These are phyloP conservation scores for Elachura formosa DNA, from an alignment of 2,113 vertebrate genomes.

Conservation along the genomic window DNA sequence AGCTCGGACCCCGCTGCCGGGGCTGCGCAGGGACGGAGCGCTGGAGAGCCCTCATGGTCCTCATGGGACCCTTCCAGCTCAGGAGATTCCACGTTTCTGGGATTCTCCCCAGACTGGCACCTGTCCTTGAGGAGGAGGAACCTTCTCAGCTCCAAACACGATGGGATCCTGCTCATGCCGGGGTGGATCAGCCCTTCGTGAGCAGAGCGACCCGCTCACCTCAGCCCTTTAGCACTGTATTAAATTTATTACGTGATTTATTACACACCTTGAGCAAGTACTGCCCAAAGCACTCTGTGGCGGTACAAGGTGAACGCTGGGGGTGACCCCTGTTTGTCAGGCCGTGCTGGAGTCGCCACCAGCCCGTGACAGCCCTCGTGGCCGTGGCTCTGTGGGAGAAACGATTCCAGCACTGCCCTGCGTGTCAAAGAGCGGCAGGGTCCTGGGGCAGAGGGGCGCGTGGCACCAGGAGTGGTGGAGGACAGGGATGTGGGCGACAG, in stretches of 20 bases:
- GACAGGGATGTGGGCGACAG: neutral
- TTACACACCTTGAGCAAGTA: neutral
- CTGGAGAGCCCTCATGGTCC: neutral
- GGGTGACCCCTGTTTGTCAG: neutral
- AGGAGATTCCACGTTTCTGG: neutral
- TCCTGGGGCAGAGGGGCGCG: rapidly evolving
- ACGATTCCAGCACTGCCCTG: rapidly evolving
- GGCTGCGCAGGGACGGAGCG: neutral
- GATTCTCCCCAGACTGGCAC: neutral
- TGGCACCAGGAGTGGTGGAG: neutral
- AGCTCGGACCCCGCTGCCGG: too few species aligned
- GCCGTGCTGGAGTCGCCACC: neutral
- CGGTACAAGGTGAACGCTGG: rapidly evolving
- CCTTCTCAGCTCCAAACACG: neutral
- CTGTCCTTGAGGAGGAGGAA: neutral
- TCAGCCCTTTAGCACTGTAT: rapidly evolving
- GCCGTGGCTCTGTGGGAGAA: neutral
- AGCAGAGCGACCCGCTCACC: rapidly evolving
- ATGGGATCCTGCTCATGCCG: rapidly evolving
- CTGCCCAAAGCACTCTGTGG: rapidly evolving
- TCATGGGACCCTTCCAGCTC: neutral
- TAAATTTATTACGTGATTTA: rapidly evolving
- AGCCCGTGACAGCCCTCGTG: neutral
- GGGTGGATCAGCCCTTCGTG: rapidly evolving
- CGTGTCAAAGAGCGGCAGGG: neutral